A percentile compares a stretch with the other conserved stretches of the same genome.
phyloP scores from a whole-genome alignment of 2,113 vertebrate species.

The Myanophis thanlyinensis region DNA sequence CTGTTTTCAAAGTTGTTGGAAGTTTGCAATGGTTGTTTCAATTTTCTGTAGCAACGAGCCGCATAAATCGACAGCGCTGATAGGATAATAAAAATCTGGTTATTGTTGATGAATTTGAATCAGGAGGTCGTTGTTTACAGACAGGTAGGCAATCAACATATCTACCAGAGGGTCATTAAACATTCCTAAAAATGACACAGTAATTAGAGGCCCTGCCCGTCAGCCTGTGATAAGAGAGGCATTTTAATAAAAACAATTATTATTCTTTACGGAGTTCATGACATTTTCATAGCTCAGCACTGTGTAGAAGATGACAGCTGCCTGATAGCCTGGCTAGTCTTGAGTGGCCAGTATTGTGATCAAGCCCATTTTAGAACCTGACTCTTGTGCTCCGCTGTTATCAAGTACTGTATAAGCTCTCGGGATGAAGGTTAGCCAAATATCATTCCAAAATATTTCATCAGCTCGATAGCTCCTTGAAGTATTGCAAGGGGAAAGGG shows the following conservation, averaged over 20 bases:
- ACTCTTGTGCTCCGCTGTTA: conserved; percentile 38
- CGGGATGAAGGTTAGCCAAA: conserved; percentile 19
- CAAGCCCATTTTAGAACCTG: conserved; percentile 47
- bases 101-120: neutral
- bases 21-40: neutral
- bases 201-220: conserved; percentile 50
- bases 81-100: neutral
- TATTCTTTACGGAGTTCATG: conserved; percentile 43
- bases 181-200: conserved; percentile 45
- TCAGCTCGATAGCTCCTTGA: conserved; percentile 15
- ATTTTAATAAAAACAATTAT: conserved; percentile 57
- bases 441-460: neutral
- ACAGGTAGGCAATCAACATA: neutral
- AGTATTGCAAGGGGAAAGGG: neutral
- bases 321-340: conserved; percentile 41
- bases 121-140: neutral
- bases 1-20: neutral
- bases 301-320: conserved; percentile 38
- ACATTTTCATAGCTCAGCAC: conserved; percentile 34
- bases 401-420: conserved; percentile 12
- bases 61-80: neutral
- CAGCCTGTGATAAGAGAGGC: conserved; percentile 44
- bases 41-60: neutral
- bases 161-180: conserved; percentile 30
- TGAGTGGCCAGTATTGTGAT: conserved; percentile 24